phyloP scores from a whole-genome alignment of 1,140 invertebrate species.

The Nixonia krombeini region DNA sequence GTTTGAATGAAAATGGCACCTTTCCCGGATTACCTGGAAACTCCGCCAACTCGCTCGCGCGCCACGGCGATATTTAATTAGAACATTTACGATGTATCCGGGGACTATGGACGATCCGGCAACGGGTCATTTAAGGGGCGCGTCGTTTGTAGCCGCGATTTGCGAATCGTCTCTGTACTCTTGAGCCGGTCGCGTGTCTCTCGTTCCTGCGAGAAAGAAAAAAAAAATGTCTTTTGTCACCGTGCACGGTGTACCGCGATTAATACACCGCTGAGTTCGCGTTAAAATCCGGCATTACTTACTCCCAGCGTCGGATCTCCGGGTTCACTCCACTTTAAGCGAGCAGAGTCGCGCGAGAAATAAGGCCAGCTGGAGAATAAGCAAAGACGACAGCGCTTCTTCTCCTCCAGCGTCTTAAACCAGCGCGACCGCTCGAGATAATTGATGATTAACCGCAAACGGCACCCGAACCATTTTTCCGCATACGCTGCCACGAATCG shows the following conservation, averaged over 20 bases:
- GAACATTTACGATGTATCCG: constrained; percentile 11
- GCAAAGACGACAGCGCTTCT: constrained; percentile 10
- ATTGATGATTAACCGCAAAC: constrained; percentile 23
- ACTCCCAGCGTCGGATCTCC: constrained; percentile 8
- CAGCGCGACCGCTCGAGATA: constrained; percentile 7
- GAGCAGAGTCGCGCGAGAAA: constrained; percentile 3
- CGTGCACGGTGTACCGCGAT: too few species aligned
- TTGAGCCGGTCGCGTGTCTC: too few species aligned
- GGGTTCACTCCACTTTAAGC: constrained; percentile 5
- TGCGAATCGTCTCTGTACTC: too few species aligned
- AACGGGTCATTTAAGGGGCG: too few species aligned
- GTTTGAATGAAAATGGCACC: constrained; percentile 23
- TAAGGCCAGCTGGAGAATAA: constrained; percentile 15
- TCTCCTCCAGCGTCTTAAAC: background rate
- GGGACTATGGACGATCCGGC: too few species aligned
- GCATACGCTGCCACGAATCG: too few species aligned
- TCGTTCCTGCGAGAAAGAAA: too few species aligned
- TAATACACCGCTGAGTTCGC: too few species aligned
- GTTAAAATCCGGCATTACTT: constrained; percentile 21
- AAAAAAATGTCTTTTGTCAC: too few species aligned
- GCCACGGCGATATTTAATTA: background rate
- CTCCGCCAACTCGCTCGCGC: background rate
- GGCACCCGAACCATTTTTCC: too few species aligned
- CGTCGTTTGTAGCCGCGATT: too few species aligned
- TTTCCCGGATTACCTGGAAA: constrained; percentile 9